These are phyloP conservation scores for Orthochromis indermauri DNA, from an alignment of 2,113 vertebrate species.

Conservation along the genomic window DNA sequence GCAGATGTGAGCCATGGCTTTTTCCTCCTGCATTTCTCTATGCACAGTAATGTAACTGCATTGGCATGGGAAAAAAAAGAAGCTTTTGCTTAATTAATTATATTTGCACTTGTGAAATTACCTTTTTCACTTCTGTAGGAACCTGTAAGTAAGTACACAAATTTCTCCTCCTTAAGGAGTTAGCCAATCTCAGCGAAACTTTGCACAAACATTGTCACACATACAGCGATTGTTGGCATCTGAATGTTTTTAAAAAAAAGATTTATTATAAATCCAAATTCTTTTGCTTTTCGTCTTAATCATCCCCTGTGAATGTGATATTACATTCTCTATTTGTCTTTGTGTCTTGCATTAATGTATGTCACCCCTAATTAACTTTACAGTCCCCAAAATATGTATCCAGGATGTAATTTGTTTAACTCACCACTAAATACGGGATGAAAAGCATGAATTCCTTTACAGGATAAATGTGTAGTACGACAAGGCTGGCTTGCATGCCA, in stretches of 20 bases:
- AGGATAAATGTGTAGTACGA: not conserved
- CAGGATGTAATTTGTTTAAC: not conserved
- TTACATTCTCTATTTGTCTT: not conserved
- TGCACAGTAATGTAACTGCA: not conserved
- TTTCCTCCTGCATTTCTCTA: not conserved
- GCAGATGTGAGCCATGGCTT: not conserved
- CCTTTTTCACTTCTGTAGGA: not conserved
- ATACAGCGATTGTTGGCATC: fast-evolving
- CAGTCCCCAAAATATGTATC: not conserved
- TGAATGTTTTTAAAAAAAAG: not conserved
- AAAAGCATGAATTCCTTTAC: not conserved
- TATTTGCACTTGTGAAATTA: not conserved
- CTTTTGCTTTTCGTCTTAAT: not conserved
- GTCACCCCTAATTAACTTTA: not conserved
- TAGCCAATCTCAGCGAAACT: not conserved
- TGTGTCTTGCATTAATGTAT: not conserved
- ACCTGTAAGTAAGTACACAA: not conserved
- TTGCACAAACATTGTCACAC: not conserved
- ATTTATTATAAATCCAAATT: not conserved
- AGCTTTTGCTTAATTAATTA: not conserved
- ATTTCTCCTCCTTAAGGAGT: not conserved
- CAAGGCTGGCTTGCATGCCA: not conserved
- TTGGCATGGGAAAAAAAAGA: fast-evolving
- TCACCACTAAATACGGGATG: not conserved
- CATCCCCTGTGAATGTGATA: not conserved